These are phyloP conservation scores for Eristalis pertinax DNA, from an alignment of 2,888 invertebrate species.

Conservation along the genomic window DNA sequence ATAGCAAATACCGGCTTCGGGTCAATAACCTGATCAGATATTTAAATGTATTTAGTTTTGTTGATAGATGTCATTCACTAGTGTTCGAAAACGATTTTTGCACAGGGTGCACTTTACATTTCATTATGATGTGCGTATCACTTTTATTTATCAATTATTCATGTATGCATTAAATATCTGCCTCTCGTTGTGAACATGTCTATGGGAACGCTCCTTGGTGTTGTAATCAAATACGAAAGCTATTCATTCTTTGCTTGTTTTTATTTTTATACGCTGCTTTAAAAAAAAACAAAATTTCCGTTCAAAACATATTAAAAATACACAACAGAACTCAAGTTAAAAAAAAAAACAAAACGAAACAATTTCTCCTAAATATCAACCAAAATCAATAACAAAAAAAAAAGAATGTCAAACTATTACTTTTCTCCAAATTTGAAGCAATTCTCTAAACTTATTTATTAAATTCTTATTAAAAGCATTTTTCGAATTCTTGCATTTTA, in stretches of 20 bases:
- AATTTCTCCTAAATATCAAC: slow-evolving; percentile 7
- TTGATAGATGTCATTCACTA: too few species aligned
- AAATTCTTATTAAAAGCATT: slow-evolving; percentile 40
- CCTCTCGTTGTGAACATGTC: not conserved
- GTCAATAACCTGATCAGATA: too few species aligned
- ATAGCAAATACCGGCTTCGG: too few species aligned
- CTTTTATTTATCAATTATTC: too few species aligned
- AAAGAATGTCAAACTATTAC: slow-evolving; percentile 47
- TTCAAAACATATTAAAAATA: slow-evolving; percentile 65
- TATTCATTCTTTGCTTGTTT: not conserved
- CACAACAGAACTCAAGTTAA: slow-evolving; percentile 42
- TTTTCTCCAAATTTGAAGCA: slow-evolving; percentile 46
- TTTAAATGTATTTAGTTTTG: too few species aligned
- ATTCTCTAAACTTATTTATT: slow-evolving; percentile 48
- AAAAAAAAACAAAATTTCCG: slow-evolving; percentile 26
- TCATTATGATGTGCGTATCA: too few species aligned
- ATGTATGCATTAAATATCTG: not conserved
- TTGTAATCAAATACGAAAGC: not conserved
- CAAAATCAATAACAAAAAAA: slow-evolving; percentile 11
- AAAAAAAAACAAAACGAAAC: slow-evolving; percentile 25
- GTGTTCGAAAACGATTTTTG: too few species aligned
- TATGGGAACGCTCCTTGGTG: slow-evolving; percentile 2
- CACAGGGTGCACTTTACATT: too few species aligned
- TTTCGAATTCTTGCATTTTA: slow-evolving; percentile 51
- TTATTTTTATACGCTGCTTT: not conserved